Conservation (phyloP, 2,888 invertebrate species). For the Netelia melanura region DNA sequence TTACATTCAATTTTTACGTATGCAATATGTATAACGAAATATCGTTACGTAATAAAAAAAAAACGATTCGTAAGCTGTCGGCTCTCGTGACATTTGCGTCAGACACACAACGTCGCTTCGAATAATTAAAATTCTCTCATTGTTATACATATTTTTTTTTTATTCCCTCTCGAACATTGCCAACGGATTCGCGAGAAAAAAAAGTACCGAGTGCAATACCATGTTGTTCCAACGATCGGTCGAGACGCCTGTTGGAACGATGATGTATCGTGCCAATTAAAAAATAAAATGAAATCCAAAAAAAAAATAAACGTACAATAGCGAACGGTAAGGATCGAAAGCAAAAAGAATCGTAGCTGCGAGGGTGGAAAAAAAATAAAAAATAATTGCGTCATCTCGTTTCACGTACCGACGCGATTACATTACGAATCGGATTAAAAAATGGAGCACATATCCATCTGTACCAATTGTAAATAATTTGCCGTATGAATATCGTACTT, state of each 20-base stretch:
- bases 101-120: slow-evolving; percentile 30
- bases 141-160: background rate
- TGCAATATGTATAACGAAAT: slow-evolving; percentile 33
- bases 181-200: too few relatives aligned
- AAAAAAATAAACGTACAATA: too few relatives aligned
- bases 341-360: too few relatives aligned
- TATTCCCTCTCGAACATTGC: too few relatives aligned
- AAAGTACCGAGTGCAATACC: too few relatives aligned
- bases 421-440: slow-evolving; percentile 39
- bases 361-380: background rate
- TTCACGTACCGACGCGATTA: background rate
- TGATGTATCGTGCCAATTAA: too few relatives aligned
- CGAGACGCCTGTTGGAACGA: too few relatives aligned
- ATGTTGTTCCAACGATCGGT: too few relatives aligned
- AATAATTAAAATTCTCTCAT: background rate
- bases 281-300: too few relatives aligned
- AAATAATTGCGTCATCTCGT: background rate
- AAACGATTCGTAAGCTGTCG: slow-evolving; percentile 41
- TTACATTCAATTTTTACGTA: background rate
- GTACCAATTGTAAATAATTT: slow-evolving; percentile 41
- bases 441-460: slow-evolving; percentile 53
- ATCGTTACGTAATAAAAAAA: slow-evolving; percentile 54
- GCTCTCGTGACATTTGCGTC: slow-evolving; percentile 41
- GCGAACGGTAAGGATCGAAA: too few relatives aligned
- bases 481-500: slow-evolving; percentile 11